Conservation (phyloP, 2,888 invertebrate genomes). For the Pantelozetes paolii region DNA sequence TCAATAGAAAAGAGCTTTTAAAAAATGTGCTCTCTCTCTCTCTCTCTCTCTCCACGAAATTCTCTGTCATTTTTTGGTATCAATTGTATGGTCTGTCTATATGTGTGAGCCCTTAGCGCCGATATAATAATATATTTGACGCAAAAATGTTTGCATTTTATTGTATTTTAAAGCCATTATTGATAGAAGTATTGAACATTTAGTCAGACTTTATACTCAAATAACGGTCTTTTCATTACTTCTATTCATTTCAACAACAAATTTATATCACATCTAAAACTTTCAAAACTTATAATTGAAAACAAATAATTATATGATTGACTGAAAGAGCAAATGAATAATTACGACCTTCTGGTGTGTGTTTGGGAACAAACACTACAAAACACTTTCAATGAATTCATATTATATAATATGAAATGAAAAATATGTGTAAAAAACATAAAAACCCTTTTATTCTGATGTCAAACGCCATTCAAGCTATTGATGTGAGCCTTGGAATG, state of each 20-base stretch:
- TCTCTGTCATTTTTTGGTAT: too few relatives aligned
- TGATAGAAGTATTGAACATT: slow-evolving; percentile 4
- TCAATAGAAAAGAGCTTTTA: slow-evolving; percentile 2
- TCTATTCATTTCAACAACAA: slow-evolving; percentile 24
- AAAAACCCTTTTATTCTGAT: not conserved
- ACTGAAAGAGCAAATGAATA: slow-evolving; percentile 29
- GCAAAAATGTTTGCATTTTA: slow-evolving; percentile 23
- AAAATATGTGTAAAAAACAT: not conserved
- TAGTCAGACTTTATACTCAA: too few relatives aligned
- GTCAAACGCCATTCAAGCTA: slow-evolving; percentile 1
- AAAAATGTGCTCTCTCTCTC: slow-evolving; percentile 21
- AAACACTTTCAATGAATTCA: too few relatives aligned
- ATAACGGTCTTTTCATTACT: not conserved
- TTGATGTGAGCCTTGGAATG: slow-evolving; percentile 2
- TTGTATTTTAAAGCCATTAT: slow-evolving; percentile 20
- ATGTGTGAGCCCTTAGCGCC: too few relatives aligned
- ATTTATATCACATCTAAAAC: too few relatives aligned
- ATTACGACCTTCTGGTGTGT: slow-evolving; percentile 32
- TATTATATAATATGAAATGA: not conserved
- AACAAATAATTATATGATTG: slow-evolving; percentile 23
- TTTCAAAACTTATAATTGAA: slow-evolving; percentile 33
- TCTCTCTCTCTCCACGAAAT: slow-evolving; percentile 13
- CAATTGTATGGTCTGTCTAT: too few relatives aligned
- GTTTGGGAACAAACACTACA: too few relatives aligned
- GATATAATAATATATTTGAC: slow-evolving; percentile 9